These are phyloP conservation scores for Eubucco bourcierii DNA, from an alignment of 2,113 vertebrate genomes.

Conservation along the genomic window DNA sequence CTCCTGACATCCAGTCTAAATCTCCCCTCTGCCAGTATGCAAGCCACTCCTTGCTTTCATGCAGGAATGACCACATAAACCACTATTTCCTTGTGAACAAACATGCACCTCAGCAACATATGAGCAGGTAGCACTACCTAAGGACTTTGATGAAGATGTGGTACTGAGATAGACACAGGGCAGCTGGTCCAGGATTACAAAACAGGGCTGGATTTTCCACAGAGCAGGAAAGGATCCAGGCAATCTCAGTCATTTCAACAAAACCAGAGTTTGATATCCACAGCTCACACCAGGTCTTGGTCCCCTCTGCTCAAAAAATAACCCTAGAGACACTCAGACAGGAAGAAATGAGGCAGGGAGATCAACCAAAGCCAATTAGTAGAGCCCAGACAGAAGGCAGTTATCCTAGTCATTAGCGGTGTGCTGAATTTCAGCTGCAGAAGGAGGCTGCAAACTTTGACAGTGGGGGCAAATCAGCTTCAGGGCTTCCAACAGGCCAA, in stretches of 20 bases:
- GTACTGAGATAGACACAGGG: neutral
- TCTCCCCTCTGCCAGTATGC: no score
- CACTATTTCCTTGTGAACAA: neutral
- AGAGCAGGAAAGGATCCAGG: neutral
- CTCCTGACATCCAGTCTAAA: no score
- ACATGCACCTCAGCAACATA: neutral
- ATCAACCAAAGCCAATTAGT: constrained; percentile 38
- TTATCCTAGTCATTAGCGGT: neutral
- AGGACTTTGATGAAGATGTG: neutral
- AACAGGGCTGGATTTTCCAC: neutral
- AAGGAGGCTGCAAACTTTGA: constrained; percentile 14
- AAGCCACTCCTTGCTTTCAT: neutral
- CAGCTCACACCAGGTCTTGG: neutral
- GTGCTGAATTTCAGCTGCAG: constrained; percentile 3
- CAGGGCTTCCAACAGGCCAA: neutral
- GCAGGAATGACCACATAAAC: neutral
- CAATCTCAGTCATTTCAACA: neutral
- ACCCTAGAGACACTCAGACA: neutral
- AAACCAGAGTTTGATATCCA: neutral
- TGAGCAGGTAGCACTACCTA: neutral
- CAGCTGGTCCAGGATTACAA: neutral
- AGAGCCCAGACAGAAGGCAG: constrained; percentile 39
- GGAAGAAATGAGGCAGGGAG: neutral
- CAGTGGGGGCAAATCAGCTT: neutral
- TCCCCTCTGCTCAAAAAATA: neutral